Evolutionary conservation across 2,113 vertebrate genomes (phyloP), one percentile per base, ranked within the genome.

Genomic region (Boleophthalmus pectinirostris): DNA sequence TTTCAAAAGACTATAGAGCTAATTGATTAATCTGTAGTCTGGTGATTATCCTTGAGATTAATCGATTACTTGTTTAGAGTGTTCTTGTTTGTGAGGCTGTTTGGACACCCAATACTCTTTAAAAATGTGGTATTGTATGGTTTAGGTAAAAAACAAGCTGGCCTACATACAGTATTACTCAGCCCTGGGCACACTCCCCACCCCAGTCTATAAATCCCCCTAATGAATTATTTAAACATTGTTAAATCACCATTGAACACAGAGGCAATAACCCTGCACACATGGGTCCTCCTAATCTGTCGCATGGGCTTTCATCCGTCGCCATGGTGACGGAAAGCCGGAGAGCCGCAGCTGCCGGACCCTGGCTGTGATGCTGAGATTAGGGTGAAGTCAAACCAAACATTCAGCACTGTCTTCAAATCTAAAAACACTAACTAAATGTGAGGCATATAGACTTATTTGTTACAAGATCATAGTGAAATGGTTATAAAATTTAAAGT

Each of bases 171-270:
- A n/a, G n/a, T n/a, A 10, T 38, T 10, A 38, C 38, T 46, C 8
- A 58, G 67, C 72, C n/a, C 61, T 23, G 70, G 18, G 77, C 72
- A 68, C 18, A 20, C 72, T 56, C 77, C 70, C 47, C 77, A 66
- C 65, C 57, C 11, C 4, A 43, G 65, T 66, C 43, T 47, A 69
- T 21, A 67, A 20, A 72, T 21, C 63, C 51, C 3, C 80, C 63
- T 74, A 54, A 84, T 91, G 87, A 82, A 91, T 90, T 89, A 90
- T 89, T 91, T 82, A 89, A 86, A 82, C 65, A 65, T 56, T 78
- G 69, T 87, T 86, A 85, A 85, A 84, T 66, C 78, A 38, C 11
- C 56, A 66, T 67, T 29, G 25, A 60, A 66, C 74, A 66, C 78
- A 67, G 24, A 46, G 45, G 78, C 82, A 61, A 68, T 85, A 81